Percentiles rank a stretch among this genome's conserved stretches.
Evolutionary conservation across 1,140 invertebrate genomes (phyloP).

Genomic region (Leucophenga varia): DNA sequence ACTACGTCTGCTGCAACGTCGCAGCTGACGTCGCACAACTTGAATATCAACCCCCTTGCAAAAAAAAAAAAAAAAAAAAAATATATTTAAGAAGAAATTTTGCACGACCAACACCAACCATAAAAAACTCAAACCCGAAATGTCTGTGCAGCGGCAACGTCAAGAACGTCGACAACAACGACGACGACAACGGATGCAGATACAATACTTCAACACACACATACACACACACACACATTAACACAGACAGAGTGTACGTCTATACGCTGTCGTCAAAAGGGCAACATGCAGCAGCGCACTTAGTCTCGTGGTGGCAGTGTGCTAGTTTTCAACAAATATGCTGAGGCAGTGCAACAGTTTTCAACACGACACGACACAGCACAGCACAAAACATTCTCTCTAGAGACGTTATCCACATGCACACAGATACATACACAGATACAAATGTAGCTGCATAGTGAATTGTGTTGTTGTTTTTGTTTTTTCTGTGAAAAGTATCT

Average conservation of each 20-base stretch:
- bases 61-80: conserved; percentile 12
- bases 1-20: too few species aligned
- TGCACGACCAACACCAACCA: conserved; percentile 13
- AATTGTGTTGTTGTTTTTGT: too few species aligned
- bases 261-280: neutral
- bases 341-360: conserved; percentile 36
- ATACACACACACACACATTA: too few species aligned
- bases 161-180: conserved; percentile 19
- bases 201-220: too few species aligned
- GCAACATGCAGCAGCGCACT: conserved; percentile 10
- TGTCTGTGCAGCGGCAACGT: conserved; percentile 23
- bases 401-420: too few species aligned
- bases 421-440: too few species aligned
- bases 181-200: conserved; percentile 10
- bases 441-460: too few species aligned
- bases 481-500: too few species aligned
- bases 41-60: too few species aligned
- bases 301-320: conserved; percentile 42
- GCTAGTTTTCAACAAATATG: conserved; percentile 34
- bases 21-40: too few species aligned
- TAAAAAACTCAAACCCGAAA: conserved; percentile 36
- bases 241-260: too few species aligned
- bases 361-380: conserved; percentile 11
- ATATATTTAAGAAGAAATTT: conserved; percentile 5
- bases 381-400: neutral